Evolutionary conservation across 2,888 invertebrate species (phyloP), one percentile per base, ranked within the genome.

Genomic region (Cryptosula pallasiana): DNA sequence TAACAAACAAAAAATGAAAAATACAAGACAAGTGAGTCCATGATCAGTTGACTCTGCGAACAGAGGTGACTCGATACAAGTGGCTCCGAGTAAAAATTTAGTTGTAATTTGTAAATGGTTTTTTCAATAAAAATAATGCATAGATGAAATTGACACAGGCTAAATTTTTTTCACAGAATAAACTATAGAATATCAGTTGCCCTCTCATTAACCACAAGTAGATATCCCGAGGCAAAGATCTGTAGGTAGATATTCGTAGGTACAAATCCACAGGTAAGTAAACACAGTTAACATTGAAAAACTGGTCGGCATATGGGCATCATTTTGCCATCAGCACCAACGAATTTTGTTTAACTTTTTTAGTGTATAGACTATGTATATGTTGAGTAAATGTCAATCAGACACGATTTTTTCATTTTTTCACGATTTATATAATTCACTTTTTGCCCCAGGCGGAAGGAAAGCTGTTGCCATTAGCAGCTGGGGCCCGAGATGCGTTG

Each of bases 401-500:
- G n/a, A n/a, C n/a, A n/a, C n/a, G n/a, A n/a, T n/a, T n/a, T n/a
- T n/a, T n/a, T n/a, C n/a, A n/a, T n/a, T n/a, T n/a, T n/a, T n/a
- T n/a, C n/a, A n/a, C n/a, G 5, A 45, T 45, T 13, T 45, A 45
- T 45, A 45, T 20, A 45, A 5, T 20, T 45, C 20, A 45, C 32
- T 32, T 63, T 34, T 27, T 63, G 13, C 63, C 63, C 63, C 63
- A 63, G 34, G 63, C 25, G 2, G 29, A 27, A 13, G 32, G 25
- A 63, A 9, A 27, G 9, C 25, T 32, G 9, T 5, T 32, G 9
- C 63, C 63, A 63, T 63, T 63, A 16, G 63, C 27, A 13, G 70
- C 45, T 3, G 72, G 29, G 1, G 71, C 36, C 32, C 23, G 63
- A 29, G 73, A 55, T 55, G 71, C 74, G 32, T 79, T 79, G 78